These are phyloP conservation scores for Enoplolaimus lenunculus DNA, from an alignment of 2,888 invertebrate genomes.

Conservation along the genomic window DNA sequence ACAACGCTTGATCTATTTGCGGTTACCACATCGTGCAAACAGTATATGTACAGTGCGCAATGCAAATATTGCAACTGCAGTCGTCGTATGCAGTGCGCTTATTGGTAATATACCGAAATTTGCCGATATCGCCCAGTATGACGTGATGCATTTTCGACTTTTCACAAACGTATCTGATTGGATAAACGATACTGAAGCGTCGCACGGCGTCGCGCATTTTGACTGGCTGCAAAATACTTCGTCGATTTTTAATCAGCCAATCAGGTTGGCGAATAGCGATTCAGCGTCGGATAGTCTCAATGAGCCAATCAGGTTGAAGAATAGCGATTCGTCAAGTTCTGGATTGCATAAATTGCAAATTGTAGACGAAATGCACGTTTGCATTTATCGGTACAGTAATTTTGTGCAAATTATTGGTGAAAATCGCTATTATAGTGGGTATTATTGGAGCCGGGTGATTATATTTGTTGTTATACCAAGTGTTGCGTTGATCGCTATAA, in stretches of 20 bases:
- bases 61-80: slow-evolving; percentile 52
- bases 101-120: slow-evolving; percentile 66
- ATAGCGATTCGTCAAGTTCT: too few relatives aligned
- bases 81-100: slow-evolving; percentile 60
- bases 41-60: slow-evolving; percentile 54
- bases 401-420: slow-evolving; percentile 31
- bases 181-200: slow-evolving; percentile 44
- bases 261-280: too few relatives aligned
- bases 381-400: slow-evolving; percentile 48
- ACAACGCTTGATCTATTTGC: slow-evolving; percentile 80
- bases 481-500: slow-evolving; percentile 69
- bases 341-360: too few relatives aligned
- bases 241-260: too few relatives aligned
- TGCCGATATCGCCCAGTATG: slow-evolving; percentile 54
- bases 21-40: slow-evolving; percentile 69
- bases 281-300: too few relatives aligned
- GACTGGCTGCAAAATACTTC: too few relatives aligned
- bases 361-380: slow-evolving; percentile 31
- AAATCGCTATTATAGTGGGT: slow-evolving; percentile 60
- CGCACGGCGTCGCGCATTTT: too few relatives aligned
- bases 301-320: too few relatives aligned
- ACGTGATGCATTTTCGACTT: slow-evolving; percentile 40
- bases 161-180: not conserved
- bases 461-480: slow-evolving; percentile 85
- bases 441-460: slow-evolving; percentile 63